Percentiles rank a stretch among this genome's conserved stretches.
These are phyloP conservation scores for Drosophila trapezifrons DNA, from an alignment of 1,140 invertebrate species.

Conservation along the genomic window DNA sequence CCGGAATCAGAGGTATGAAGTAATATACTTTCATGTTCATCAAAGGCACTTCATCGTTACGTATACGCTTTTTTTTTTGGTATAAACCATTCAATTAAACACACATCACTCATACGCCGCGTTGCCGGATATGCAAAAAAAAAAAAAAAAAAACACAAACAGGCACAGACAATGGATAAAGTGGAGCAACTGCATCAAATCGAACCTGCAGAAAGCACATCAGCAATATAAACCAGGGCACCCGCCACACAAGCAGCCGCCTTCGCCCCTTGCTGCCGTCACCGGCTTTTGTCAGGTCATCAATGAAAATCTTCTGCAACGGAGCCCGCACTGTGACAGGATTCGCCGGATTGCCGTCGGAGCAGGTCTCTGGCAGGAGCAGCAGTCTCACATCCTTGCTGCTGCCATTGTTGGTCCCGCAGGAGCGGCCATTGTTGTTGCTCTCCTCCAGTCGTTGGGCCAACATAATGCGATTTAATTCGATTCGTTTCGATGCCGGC, in stretches of 20 bases:
- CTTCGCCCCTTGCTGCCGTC: constrained; percentile 7
- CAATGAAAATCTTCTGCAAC: constrained; percentile 69
- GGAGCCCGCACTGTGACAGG: constrained; percentile 26
- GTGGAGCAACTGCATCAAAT: constrained; percentile 40
- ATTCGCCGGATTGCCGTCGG: constrained; percentile 2
- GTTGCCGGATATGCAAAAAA: constrained; percentile 17
- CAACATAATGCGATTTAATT: constrained; percentile 47
- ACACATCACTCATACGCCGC: constrained; percentile 54
- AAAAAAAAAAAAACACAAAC: neutral
- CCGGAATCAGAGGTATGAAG: neutral
- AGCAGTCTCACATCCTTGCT: constrained; percentile 60
- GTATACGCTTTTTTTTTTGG: constrained; percentile 12
- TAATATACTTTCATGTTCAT: neutral
- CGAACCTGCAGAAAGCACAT: constrained; percentile 73
- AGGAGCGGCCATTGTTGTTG: constrained; percentile 28
- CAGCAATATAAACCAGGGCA: constrained; percentile 75
- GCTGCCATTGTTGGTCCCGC: constrained; percentile 39
- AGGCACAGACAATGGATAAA: constrained; percentile 24
- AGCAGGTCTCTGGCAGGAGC: constrained; percentile 31
- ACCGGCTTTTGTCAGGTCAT: constrained; percentile 54
- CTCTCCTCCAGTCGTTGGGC: constrained; percentile 10
- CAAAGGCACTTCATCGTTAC: neutral
- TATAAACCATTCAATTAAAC: constrained; percentile 23
- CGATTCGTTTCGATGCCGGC: constrained; percentile 5
- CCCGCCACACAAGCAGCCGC: constrained; percentile 50